phyloP scores from a whole-genome alignment of 1,140 invertebrate species.

The Heterodera carotae region DNA sequence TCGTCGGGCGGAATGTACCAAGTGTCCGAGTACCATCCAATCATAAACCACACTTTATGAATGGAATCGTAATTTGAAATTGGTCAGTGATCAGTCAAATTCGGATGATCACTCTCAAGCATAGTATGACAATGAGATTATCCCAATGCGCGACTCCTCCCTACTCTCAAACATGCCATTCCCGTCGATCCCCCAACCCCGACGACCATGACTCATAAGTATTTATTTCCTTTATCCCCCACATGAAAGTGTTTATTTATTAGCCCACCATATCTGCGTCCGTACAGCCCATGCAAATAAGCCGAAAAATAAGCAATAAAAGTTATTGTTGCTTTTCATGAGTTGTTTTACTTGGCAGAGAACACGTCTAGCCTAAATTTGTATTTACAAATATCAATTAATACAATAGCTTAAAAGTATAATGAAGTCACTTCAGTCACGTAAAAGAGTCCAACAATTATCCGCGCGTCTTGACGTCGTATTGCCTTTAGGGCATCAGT shows the following conservation, averaged over 20 bases:
- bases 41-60: slow-evolving; percentile 90
- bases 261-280: slow-evolving; percentile 79
- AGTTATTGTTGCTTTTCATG: background rate
- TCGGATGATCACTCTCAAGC: no score
- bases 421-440: slow-evolving; percentile 75
- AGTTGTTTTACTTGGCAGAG: slow-evolving; percentile 82
- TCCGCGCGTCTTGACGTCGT: slow-evolving; percentile 84
- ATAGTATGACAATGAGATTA: no score
- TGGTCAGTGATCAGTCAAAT: no score
- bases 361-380: slow-evolving; percentile 77
- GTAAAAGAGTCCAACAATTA: slow-evolving; percentile 97
- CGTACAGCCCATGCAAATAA: slow-evolving; percentile 89
- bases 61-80: no score
- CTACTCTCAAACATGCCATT: no score
- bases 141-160: no score
- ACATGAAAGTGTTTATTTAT: no score
- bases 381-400: no score
- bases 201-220: no score
- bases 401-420: no score
- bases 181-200: no score
- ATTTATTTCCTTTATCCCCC: no score
- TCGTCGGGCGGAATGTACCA: slow-evolving; percentile 88
- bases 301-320: slow-evolving; percentile 63
- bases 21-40: slow-evolving; percentile 99
- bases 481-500: slow-evolving; percentile 83